Base-by-base conservation (phyloP, 1,140 invertebrate species). In the Heliconius himera region DNA sequence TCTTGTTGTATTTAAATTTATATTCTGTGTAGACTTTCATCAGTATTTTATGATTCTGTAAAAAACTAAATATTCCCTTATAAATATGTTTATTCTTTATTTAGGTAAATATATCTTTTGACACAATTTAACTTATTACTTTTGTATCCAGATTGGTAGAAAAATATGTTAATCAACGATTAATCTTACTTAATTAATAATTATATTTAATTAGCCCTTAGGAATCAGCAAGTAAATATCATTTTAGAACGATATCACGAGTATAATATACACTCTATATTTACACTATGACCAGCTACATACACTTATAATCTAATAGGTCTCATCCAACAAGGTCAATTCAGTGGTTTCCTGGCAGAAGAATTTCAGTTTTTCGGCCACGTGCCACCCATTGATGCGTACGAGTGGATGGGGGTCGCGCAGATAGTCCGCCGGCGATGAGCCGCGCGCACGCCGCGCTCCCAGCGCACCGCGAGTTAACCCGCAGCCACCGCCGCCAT, bases 331-430 rank as follows among this genome's bases (percentile, higher is more conserved):
- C 84, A 85, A 87, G 85, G 88, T 85, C 85, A 83, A 78, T 81
- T 86, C 80, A 83, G 83, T 78, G 79, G 79, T 87, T 87, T 87
- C 83, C 84, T 85, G 84, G 80, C 79, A 82, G 76, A 73, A 78
- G 72, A 82, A 85, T 90, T 91, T 91, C 86, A 90, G 89, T 87
- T 90, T 93, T 92, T 89, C 82, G 88, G 84, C 79, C 91, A 91
- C 90, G 90, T 89, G 87, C 81, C 83, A 82, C 87, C 89, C 90
- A 92, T 93, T 93, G 87, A 93, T 91, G 87, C 87, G 85, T 82
- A 81, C 74, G 85, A 91, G 87, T 92, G 89, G 93, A 93, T 93
- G 91, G 84, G 79, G 74, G 76, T 56, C 54, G 70, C 71, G 76
- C 81, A 87, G 86, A 86, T 88, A 93, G 92, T 91, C 87, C 87